Evolutionary conservation across 2,888 invertebrate species (phyloP).

Genomic region (Drosophila bunnanda): DNA sequence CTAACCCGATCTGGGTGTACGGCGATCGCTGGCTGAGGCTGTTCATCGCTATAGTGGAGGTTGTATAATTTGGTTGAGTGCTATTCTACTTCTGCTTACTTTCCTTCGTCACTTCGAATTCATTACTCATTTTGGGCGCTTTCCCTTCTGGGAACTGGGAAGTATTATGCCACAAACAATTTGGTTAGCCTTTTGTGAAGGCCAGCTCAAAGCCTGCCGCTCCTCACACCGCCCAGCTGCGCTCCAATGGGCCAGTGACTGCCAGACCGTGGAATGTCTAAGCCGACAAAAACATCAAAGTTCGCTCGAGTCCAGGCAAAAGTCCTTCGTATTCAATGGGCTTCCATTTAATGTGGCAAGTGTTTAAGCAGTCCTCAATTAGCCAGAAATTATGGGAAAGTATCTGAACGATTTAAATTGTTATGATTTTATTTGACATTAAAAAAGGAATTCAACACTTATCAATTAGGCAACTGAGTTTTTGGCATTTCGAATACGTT

Average conservation of each 20-base stretch:
- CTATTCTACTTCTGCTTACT: constrained; percentile 54
- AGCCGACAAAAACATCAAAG: constrained; percentile 59
- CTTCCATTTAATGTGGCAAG: background rate
- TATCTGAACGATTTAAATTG: background rate
- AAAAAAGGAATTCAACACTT: background rate
- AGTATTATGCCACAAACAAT: constrained; percentile 14
- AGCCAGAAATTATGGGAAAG: background rate
- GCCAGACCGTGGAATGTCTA: constrained; percentile 54
- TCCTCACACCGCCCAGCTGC: constrained; percentile 6
- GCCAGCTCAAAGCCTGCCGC: constrained; percentile 30
- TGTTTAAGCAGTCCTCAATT: constrained; percentile 1
- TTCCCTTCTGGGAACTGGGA: background rate
- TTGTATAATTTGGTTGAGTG: background rate
- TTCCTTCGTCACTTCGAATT: constrained; percentile 14
- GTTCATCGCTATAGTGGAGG: constrained; percentile 24
- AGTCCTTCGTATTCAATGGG: constrained; percentile 3
- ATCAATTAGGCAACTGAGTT: background rate
- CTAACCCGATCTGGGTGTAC: constrained; percentile 54
- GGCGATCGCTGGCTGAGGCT: constrained; percentile 48
- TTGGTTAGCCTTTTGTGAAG: constrained; percentile 28
- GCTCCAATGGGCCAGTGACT: constrained; percentile 32
- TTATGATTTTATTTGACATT: background rate
- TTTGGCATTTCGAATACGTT: background rate
- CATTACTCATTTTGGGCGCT: constrained; percentile 29
- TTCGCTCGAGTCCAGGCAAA: constrained; percentile 14